Evolutionary conservation across 2,113 vertebrate species (phyloP).

Genomic region (Rhinopithecus roxellana): DNA sequence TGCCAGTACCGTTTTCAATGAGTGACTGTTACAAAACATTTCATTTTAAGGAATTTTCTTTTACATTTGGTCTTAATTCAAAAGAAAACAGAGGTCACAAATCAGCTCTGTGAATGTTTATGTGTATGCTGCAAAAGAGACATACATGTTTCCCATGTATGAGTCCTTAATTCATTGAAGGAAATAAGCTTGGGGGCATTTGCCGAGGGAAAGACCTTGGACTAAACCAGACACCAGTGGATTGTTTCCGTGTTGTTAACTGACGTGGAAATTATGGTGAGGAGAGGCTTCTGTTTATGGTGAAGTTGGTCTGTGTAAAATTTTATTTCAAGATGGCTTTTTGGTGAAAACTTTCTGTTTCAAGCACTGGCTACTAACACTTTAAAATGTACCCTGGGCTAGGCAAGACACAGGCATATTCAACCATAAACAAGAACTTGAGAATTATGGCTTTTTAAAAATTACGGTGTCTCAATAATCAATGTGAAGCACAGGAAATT

Average conservation of each 20-base stretch:
- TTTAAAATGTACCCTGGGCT: slow-evolving; percentile 7
- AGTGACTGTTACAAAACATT: slow-evolving; percentile 60
- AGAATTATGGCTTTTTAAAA: slow-evolving; percentile 1
- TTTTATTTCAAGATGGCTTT: slow-evolving; percentile 67
- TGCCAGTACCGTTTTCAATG: slow-evolving; percentile 59
- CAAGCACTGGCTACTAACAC: slow-evolving; percentile 40
- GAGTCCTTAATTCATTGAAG: neutral
- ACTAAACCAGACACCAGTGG: slow-evolving; percentile 29
- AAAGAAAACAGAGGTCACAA: slow-evolving; percentile 55
- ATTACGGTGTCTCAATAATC: slow-evolving; percentile 25
- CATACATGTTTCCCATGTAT: slow-evolving; percentile 26
- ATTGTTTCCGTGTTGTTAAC: slow-evolving; percentile 49
- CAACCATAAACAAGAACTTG: slow-evolving; percentile 9
- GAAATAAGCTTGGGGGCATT: neutral
- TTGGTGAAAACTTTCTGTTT: slow-evolving; percentile 53
- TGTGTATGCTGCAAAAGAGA: slow-evolving; percentile 16
- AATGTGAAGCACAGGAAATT: neutral
- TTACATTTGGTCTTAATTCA: slow-evolving; percentile 73
- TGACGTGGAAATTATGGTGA: slow-evolving; percentile 51
- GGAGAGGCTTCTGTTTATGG: slow-evolving; percentile 47
- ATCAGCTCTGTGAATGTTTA: slow-evolving; percentile 54
- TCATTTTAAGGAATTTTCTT: slow-evolving; percentile 66
- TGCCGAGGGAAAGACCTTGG: neutral
- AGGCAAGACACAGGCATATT: slow-evolving; percentile 33
- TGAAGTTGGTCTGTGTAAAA: slow-evolving; percentile 48